These are phyloP conservation scores for Dasypogon diadema DNA, from an alignment of 2,888 invertebrate genomes.

Conservation along the genomic window DNA sequence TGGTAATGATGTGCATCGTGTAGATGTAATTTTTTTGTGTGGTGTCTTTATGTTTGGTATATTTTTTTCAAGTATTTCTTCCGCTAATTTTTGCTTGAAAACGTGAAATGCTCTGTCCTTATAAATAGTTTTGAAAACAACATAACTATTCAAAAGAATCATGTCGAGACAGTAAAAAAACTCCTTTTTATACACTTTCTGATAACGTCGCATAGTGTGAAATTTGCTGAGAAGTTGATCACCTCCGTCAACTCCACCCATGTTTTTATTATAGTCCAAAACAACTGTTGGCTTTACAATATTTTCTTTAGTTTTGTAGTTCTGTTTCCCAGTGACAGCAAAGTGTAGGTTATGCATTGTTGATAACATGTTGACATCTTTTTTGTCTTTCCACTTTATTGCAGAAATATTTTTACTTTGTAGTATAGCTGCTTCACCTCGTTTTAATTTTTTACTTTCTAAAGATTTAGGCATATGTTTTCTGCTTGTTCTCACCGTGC, in stretches of 20 bases:
- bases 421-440: neutral
- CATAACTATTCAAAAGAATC: too few relatives aligned
- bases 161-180: too few relatives aligned
- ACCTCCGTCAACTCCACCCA: neutral
- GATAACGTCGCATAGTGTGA: neutral
- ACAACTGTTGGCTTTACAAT: neutral
- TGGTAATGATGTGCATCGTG: too few relatives aligned
- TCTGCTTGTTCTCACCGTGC: neutral
- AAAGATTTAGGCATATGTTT: conserved; percentile 3
- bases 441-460: neutral
- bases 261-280: too few relatives aligned
- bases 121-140: too few relatives aligned
- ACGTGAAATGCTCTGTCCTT: too few relatives aligned
- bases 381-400: conserved; percentile 19
- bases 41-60: too few relatives aligned
- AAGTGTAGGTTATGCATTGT: neutral
- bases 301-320: neutral
- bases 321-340: neutral
- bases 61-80: too few relatives aligned
- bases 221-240: conserved; percentile 6
- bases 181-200: neutral
- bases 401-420: neutral
- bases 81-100: too few relatives aligned
- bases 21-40: too few relatives aligned
- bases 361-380: neutral